Percentiles rank a stretch among this genome's conserved stretches.
These are phyloP conservation scores for Tachystola acroxantha DNA, from an alignment of 2,888 invertebrate genomes.

Conservation along the genomic window DNA sequence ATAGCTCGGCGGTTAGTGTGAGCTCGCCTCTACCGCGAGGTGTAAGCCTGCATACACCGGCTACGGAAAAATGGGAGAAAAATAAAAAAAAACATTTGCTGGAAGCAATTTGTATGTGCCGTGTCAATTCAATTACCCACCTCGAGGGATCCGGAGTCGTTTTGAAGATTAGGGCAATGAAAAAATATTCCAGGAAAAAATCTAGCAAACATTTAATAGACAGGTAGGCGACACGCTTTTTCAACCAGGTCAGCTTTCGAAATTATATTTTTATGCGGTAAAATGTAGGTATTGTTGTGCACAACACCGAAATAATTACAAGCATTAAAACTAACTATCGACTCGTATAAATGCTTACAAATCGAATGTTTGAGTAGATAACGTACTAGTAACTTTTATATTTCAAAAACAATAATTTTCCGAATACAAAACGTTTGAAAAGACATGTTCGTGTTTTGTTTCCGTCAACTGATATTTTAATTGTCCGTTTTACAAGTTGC, in stretches of 20 bases:
- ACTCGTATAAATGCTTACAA: no score
- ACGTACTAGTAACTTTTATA: no score
- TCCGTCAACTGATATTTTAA: neutral
- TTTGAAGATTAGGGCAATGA: constrained; percentile 54
- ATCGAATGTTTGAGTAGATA: no score
- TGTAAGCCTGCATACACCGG: constrained; percentile 11
- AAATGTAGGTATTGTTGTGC: no score
- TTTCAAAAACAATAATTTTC: no score
- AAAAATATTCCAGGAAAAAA: constrained; percentile 52
- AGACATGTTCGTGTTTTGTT: neutral
- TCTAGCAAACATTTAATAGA: constrained; percentile 38
- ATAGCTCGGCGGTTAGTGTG: constrained; percentile 31
- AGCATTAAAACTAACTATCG: no score
- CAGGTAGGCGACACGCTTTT: constrained; percentile 41
- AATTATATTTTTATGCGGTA: no score
- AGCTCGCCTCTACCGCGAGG: constrained; percentile 20
- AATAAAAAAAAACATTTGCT: constrained; percentile 41
- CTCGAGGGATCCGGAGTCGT: constrained; percentile 34
- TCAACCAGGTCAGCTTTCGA: no score
- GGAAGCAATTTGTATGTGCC: constrained; percentile 44
- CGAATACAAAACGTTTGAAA: neutral
- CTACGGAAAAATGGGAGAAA: constrained; percentile 29
- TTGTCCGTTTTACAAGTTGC: neutral
- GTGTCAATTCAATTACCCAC: constrained; percentile 47
- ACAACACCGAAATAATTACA: no score